Conservation (phyloP, 2,113 vertebrate species). For the Cottus gobio region DNA sequence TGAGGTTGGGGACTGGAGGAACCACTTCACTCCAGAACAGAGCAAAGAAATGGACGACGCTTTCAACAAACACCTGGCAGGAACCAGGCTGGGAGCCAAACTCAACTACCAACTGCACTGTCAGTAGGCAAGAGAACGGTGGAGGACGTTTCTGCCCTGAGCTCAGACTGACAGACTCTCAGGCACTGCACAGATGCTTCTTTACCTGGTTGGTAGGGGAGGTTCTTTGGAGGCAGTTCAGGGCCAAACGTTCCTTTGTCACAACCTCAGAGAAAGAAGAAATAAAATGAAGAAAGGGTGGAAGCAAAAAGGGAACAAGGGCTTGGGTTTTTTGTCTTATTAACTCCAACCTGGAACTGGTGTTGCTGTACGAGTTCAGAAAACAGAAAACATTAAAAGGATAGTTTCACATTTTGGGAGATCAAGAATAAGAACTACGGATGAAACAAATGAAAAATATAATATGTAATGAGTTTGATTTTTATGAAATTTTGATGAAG, state of each 20-base stretch:
- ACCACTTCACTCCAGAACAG: constrained; percentile 79
- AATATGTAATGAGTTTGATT: no score
- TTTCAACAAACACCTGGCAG: constrained; percentile 79
- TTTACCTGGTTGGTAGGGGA: background rate
- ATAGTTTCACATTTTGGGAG: background rate
- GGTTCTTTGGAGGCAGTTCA: background rate
- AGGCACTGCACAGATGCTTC: background rate
- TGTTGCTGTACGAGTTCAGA: background rate
- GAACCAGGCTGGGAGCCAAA: constrained; percentile 74
- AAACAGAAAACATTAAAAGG: background rate
- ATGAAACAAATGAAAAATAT: no score
- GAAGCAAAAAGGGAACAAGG: background rate
- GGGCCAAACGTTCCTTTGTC: background rate
- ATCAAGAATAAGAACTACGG: no score
- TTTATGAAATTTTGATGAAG: background rate
- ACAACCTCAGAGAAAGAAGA: background rate
- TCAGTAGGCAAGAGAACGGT: constrained; percentile 27
- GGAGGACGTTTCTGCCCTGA: background rate
- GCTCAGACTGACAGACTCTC: background rate
- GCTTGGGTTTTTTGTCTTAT: background rate
- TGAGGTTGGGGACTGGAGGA: constrained; percentile 82
- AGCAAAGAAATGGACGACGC: constrained; percentile 83
- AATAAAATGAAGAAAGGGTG: background rate
- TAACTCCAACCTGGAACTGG: background rate
- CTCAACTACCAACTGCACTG: constrained; percentile 79